Evolutionary conservation across 2,888 invertebrate genomes (phyloP), one percentile per base, ranked within the genome.

Genomic region (Agrotis exclamationis): DNA sequence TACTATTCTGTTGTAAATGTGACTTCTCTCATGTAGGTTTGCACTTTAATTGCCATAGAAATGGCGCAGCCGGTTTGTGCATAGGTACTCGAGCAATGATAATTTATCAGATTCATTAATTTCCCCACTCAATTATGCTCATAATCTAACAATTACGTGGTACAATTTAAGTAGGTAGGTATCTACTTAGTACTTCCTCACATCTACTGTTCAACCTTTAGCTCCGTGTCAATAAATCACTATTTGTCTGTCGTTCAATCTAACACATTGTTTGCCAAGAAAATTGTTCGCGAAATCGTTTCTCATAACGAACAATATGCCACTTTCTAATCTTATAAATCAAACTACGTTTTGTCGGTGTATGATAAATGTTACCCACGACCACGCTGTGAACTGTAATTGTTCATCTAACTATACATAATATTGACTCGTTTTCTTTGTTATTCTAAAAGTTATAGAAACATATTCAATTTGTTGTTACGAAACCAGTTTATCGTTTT

Each of bases 251-350:
- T 54, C 22, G 11, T 5, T 73, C 48, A 59, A 73, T 70, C 59
- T 48, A 47, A 63, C 39, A 59, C 28, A 62, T 79, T 68, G 58
- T 64, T 69, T 66, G 39, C n/a, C 7, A 58, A 48, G 45, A 72
- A 67, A 56, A 69, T 48, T 67, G 51, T 71, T 57, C 56, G 24
- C 54, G 2, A 63, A 80, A 60, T 79, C 22, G 54, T 70, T 85
- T 70, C 63, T 75, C 60, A 53, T 64, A 69, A 57, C 48, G 24
- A 76, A 85, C 70, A 85, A 85, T 73, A 24, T 66, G 33, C 56
- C 58, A 80, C 72, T 84, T 75, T 83, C 74, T 68, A 66, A 71
- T 70, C 60, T 69, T 74, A 72, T 85, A 69, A 70, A 77, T 83
- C 70, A 79, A 62, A 58, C 11, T 20, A 67, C 48, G 60, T 68